These are phyloP conservation scores for Neomonachus schauinslandi DNA, from an alignment of 2,113 vertebrate genomes.

Conservation along the genomic window DNA sequence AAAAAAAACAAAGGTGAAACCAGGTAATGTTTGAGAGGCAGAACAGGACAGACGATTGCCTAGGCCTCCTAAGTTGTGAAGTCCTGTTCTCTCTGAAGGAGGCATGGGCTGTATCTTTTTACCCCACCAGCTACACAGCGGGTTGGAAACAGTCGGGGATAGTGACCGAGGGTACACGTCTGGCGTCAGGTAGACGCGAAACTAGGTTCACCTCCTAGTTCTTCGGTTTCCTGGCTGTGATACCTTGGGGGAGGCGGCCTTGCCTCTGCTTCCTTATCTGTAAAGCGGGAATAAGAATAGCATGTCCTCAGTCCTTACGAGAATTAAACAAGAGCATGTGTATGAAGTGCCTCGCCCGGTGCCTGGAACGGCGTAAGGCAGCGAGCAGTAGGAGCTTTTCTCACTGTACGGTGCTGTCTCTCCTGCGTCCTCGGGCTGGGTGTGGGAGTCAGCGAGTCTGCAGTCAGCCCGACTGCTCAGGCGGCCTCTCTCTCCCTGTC, in stretches of 20 bases:
- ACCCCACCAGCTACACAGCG: too few relatives aligned
- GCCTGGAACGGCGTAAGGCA: not conserved
- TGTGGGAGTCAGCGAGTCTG: not conserved
- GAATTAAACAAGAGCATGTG: not conserved
- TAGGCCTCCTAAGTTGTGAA: not conserved
- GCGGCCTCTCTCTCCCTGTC: not conserved
- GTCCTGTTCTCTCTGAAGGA: not conserved
- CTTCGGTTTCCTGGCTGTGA: not conserved
- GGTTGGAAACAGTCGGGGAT: not conserved
- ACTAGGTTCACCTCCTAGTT: not conserved
- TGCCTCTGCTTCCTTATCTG: not conserved
- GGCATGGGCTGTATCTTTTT: not conserved
- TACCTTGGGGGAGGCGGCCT: not conserved
- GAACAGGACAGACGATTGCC: not conserved
- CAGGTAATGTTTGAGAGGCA: not conserved
- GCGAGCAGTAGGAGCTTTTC: accelerated
- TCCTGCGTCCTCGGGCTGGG: not conserved
- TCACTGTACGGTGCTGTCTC: accelerated
- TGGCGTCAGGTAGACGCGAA: not conserved
- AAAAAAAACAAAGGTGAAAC: not conserved
- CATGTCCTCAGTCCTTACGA: not conserved
- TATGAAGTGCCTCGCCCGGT: not conserved
- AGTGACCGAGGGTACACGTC: not conserved
- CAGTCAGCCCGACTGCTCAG: not conserved
- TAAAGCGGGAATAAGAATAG: not conserved